Base-by-base conservation (phyloP, 2,888 invertebrate species). In the Perizoma affinitatum region DNA sequence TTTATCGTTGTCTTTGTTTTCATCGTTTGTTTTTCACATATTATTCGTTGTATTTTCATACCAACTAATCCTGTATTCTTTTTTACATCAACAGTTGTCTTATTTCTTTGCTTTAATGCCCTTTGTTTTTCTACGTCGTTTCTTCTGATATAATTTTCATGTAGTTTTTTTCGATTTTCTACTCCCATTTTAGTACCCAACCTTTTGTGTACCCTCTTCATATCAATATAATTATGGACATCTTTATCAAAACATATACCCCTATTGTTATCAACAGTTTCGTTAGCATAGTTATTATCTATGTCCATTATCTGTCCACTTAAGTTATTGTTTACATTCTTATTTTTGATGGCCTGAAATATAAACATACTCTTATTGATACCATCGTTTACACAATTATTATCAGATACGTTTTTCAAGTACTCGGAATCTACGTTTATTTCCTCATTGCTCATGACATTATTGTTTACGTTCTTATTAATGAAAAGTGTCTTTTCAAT, bases 11-110 rank as follows among this genome's bases (percentile, higher is more conserved):
- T 44, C 34, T 46, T 33, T 33, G 3, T 6, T 35, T 53, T 47
- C n/a, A 10, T 49, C 46, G 5, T 51, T 66, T 22, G 22, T 10
- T 22, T 52, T 52, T 36, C n/a, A 45, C 63, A 9, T 53, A 38
- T 34, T 36, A 51, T 54, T 42, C 36, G 69, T 48, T 55, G 70
- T 51, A 83, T 69, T 70, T 71, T 82, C 61, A 84, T 66, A 7
- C 84, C 84, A 33, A 84, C 55, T 35, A 83, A 70, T 11, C 84
- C 84, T 65, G 38, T 67, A 60, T 84, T 84, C 57, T 70, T 78
- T 65, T 79, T 82, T 9, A 78, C 73, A 67, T 84, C 75, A 8
- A 84, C 45, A 58, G 68, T 54, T n/a, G 42, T 34, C 5, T 41
- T n/a, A 61, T 74, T 63, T 48, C 64, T 73, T 10, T 61, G 35